Evolutionary conservation across 1,140 invertebrate species (phyloP), one percentile per base, ranked within the genome.

Genomic region (Callitettix versicolor): DNA sequence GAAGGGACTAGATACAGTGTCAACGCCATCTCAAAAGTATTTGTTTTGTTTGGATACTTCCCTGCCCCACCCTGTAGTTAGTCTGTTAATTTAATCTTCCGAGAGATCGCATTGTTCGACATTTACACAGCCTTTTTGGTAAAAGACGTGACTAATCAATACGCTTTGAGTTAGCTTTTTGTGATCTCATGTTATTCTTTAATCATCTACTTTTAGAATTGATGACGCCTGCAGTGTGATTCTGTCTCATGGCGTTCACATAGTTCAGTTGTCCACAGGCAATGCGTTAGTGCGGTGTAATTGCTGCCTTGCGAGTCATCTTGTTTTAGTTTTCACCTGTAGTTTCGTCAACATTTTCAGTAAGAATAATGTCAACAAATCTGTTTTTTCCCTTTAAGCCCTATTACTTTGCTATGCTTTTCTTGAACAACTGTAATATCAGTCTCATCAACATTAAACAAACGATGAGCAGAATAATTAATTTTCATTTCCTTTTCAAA

Each of bases 401-500:
- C 63, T 15, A 71, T 38, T 20, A 69, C n/a, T 60, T 65, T 66
- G n/a, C 36, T 34, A 15, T 14, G 26, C 22, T 51, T 44, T 9
- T 18, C 7, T 21, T 63, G 62, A 30, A 70, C 67, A 34, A 63
- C 69, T 12, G 62, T 65, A 18, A 68, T 36, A 7, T 68, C 69
- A 34, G 65, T 71, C 46, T 69, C 67, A 57, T 69, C 65, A 46
- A 65, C 54, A 63, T 71, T 71, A 52, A 63, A 71, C n/a, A 69
- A 61, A 26, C 59, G 53, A 40, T 59, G 41, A 53, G 59, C 30
- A 22, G 12, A 6, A 50, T 50, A 63, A 9, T 56, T 44, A 24
- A 54, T 15, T 30, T 58, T 56, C 15, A 53, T 21, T 12, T 62
- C 57, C 24, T 20, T 40, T 49, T 56, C 56, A 33, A 64, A 60